A percentile compares a stretch with the other conserved stretches of the same genome.
Conservation (phyloP, 2,113 vertebrate species). For the Cyprinodon variegatus region DNA sequence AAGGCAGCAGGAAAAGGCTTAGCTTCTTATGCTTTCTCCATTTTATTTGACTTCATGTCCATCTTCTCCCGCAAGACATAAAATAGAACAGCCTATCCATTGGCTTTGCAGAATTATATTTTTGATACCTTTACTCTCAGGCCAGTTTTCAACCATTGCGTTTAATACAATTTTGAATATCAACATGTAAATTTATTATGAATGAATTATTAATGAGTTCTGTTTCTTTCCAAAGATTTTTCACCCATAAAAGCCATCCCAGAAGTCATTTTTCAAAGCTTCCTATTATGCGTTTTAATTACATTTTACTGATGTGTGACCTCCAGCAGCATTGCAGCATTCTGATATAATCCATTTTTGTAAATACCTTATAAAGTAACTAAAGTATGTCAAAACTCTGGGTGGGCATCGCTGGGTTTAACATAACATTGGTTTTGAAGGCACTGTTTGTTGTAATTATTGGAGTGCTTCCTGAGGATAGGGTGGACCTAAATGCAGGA, state of each 20-base stretch:
- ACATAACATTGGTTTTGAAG: background rate
- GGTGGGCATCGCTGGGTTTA: background rate
- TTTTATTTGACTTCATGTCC: slow-evolving; percentile 14
- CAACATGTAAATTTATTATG: background rate
- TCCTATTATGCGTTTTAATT: background rate
- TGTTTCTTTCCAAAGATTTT: background rate
- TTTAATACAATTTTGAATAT: background rate
- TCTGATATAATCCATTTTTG: background rate
- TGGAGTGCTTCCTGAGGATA: no score
- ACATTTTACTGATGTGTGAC: background rate
- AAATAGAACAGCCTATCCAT: background rate
- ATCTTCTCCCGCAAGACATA: background rate
- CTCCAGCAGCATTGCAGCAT: background rate
- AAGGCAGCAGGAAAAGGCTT: slow-evolving; percentile 6
- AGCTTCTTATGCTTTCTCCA: background rate
- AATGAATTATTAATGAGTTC: background rate
- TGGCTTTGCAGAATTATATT: background rate
- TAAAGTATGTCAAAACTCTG: background rate
- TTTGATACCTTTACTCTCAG: background rate
- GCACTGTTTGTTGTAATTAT: background rate
- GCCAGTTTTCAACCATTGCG: background rate
- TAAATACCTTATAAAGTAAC: background rate
- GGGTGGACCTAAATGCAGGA: background rate
- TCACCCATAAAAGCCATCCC: background rate
- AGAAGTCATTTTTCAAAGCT: background rate